Evolutionary conservation across 2,113 vertebrate genomes (phyloP), one percentile per base, ranked within the genome.

Genomic region (Eptesicus fuscus): DNA sequence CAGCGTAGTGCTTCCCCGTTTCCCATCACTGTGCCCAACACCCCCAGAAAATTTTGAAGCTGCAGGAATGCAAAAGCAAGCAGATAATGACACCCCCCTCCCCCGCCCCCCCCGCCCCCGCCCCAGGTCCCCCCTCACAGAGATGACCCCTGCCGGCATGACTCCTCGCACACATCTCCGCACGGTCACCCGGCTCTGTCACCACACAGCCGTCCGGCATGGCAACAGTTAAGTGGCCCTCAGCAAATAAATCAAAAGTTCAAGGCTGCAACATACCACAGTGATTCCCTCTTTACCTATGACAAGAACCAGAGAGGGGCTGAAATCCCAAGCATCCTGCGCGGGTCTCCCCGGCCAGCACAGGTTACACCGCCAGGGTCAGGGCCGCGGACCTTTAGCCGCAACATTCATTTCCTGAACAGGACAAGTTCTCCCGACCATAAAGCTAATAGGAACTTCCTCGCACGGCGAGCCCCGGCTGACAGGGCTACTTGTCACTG

Each of bases 401-500:
- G 97, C 98, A 99, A 98, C 98, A 95, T 99, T 99, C 99, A 99
- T 99, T 99, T 99, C 99, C 99, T 99, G 99, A 97, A 98, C 98
- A 97, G 98, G 98, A 98, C 98, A 98, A 96, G 98, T 98, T 97
- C 98, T 98, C 98, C 98, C 96, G 98, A 98, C 99, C 98, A 99
- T 99, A 99, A 99, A 99, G 98, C 98, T 99, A 99, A 99, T 99
- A 98, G 99, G 99, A 97, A 98, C 98, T 99, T 99, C 98, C 98
- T 98, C 95, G 97, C 97, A 97, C 77, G 89, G 98, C 97, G n/a
- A 97, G 97, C 97, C 95, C 87, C 91, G 96, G 96, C 98, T 97
- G 97, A 98, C 98, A 97, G 97, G 96, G 95, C 94, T 96, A 96
- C 93, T 97, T 97, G 79, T 93, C 98, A 96, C 96, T 44, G 88